Evolutionary conservation across 2,797 vertebrate species (phyloP).

Genomic region (Setipinna tenuifilis): DNA sequence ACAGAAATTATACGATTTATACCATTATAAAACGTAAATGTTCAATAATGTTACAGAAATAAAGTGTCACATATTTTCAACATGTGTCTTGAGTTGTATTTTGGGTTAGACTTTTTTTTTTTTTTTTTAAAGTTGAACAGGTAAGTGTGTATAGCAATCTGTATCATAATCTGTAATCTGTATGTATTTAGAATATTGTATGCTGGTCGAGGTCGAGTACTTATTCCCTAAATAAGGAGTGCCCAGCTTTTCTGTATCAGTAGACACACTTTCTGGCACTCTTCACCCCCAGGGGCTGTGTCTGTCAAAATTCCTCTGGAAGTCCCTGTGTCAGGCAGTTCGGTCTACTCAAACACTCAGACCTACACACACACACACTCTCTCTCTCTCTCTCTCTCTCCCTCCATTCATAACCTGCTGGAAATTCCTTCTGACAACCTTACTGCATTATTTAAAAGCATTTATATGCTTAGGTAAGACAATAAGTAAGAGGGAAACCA

Average conservation of each 20-base stretch:
- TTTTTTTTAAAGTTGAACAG: neutral
- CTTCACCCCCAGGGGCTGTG: constrained; percentile 27
- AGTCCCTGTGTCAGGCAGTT: constrained; percentile 39
- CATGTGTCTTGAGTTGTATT: constrained; percentile 44
- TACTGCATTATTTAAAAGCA: constrained; percentile 76
- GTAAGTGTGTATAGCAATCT: neutral
- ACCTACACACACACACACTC: neutral
- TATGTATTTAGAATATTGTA: neutral
- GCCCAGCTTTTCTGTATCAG: constrained; percentile 34
- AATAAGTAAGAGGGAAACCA: neutral
- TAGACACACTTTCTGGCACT: constrained; percentile 44
- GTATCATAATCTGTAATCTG: no score
- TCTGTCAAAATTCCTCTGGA: constrained; percentile 39
- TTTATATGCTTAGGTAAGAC: neutral
- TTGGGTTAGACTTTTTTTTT: neutral
- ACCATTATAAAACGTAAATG: constrained; percentile 74
- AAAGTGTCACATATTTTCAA: constrained; percentile 78
- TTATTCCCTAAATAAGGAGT: neutral
- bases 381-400: neutral
- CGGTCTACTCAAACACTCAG: constrained; percentile 44
- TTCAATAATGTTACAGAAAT: constrained; percentile 80
- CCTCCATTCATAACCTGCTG: neutral
- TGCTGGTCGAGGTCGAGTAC: neutral
- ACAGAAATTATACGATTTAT: constrained; percentile 76
- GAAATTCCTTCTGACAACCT: constrained; percentile 65